A percentile compares a stretch with the other conserved stretches of the same genome.
phyloP scores from a whole-genome alignment of 2,797 vertebrate species.

The Meda fulgida region DNA sequence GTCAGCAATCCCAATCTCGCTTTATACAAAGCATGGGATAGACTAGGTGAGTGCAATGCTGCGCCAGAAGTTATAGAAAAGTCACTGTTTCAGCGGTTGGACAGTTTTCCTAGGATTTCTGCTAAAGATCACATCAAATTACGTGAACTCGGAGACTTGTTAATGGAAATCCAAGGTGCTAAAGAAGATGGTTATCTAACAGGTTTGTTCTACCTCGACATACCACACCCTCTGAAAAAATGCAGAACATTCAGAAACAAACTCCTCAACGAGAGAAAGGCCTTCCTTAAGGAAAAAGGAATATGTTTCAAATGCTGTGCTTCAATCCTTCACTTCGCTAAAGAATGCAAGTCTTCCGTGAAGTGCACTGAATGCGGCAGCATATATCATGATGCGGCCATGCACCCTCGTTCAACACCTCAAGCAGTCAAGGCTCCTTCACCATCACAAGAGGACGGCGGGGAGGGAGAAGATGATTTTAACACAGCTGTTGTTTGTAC shows the following conservation, averaged over 20 bases:
- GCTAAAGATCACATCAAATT: too few relatives aligned
- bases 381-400: conserved; percentile 31
- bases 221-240: not conserved
- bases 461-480: conserved; percentile 24
- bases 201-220: too few relatives aligned
- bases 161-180: too few relatives aligned
- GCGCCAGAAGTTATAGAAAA: too few relatives aligned
- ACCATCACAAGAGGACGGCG: conserved; percentile 13
- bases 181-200: too few relatives aligned
- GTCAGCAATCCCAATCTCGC: too few relatives aligned
- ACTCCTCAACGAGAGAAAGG: conserved; percentile 29
- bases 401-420: conserved; percentile 35
- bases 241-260: conserved; percentile 22
- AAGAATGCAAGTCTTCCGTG: conserved; percentile 37
- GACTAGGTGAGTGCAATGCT: too few relatives aligned
- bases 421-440: conserved; percentile 21
- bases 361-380: conserved; percentile 49
- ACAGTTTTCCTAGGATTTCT: too few relatives aligned
- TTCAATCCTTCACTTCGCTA: conserved; percentile 28
- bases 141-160: too few relatives aligned
- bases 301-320: conserved; percentile 58
- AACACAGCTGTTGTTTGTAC: not conserved
- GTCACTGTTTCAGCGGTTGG: too few relatives aligned
- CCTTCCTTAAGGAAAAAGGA: conserved; percentile 54
- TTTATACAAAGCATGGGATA: too few relatives aligned